These are phyloP conservation scores for Vannuccia rotundouncinata DNA, from an alignment of 2,888 invertebrate species.

Conservation along the genomic window DNA sequence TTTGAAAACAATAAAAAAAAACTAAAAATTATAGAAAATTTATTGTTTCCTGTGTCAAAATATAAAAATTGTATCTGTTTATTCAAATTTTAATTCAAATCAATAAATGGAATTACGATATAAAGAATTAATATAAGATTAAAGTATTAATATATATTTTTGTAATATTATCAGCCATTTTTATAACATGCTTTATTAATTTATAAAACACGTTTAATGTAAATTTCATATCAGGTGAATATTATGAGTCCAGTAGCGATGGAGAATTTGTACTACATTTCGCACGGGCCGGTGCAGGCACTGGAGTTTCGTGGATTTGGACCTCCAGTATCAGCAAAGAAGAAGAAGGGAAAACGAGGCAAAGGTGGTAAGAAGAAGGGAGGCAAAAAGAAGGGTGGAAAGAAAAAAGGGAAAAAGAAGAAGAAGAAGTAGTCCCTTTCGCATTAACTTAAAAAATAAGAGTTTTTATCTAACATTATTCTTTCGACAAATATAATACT, in stretches of 20 bases:
- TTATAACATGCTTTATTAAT: not conserved
- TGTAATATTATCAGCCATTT: too few relatives aligned
- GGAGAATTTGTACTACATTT: conserved; percentile 86
- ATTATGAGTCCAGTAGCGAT: conserved; percentile 81
- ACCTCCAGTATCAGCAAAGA: conserved; percentile 78
- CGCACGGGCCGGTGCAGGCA: conserved; percentile 83
- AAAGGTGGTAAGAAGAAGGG: conserved; percentile 42
- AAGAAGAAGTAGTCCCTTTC: not conserved
- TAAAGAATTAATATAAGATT: too few relatives aligned
- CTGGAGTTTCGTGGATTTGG: conserved; percentile 77
- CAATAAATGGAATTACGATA: too few relatives aligned
- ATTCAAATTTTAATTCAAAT: too few relatives aligned
- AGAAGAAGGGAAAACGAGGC: conserved; percentile 62
- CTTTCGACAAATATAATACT: too few relatives aligned
- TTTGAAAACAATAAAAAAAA: too few relatives aligned
- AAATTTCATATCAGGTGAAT: conserved; percentile 62
- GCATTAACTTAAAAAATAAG: too few relatives aligned
- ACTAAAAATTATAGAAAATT: too few relatives aligned
- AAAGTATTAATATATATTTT: too few relatives aligned
- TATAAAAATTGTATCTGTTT: too few relatives aligned
- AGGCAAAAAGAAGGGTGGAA: conserved; percentile 44
- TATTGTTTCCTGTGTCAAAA: too few relatives aligned
- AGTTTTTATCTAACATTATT: too few relatives aligned
- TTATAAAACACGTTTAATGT: not conserved
- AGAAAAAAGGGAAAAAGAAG: not conserved